Evolutionary conservation across 2,888 invertebrate genomes (phyloP).

Genomic region (Leistus spinibarbis): DNA sequence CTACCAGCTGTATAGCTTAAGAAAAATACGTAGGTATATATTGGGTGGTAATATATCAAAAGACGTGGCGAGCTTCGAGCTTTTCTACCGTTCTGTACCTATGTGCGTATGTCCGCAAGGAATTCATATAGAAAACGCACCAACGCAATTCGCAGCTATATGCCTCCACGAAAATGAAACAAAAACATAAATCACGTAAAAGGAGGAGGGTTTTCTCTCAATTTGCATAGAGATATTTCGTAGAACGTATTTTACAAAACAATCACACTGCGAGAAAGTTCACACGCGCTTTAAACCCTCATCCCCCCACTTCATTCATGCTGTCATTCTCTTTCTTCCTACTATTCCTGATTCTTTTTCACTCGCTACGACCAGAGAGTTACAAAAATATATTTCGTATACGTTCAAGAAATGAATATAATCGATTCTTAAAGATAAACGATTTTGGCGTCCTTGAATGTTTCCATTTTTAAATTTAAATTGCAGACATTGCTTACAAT

Average conservation of each 20-base stretch:
- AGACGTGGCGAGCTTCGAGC: slow-evolving; percentile 18
- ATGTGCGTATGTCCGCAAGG: not conserved
- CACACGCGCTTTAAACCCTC: not conserved
- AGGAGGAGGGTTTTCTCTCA: slow-evolving; percentile 29
- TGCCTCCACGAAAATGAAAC: slow-evolving; percentile 35
- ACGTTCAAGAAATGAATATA: not conserved
- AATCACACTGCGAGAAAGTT: slow-evolving; percentile 22
- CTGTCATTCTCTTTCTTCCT: not conserved
- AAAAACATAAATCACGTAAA: slow-evolving; percentile 36
- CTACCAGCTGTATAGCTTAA: slow-evolving; percentile 30
- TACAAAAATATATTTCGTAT: not conserved
- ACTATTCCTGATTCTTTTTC: not conserved
- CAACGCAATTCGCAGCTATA: slow-evolving; percentile 7
- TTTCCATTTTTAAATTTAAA: too few relatives aligned
- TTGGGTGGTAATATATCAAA: slow-evolving; percentile 30
- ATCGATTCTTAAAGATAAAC: not conserved
- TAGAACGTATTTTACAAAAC: slow-evolving; percentile 33
- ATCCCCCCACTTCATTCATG: slow-evolving; percentile 18
- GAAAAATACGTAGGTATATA: slow-evolving; percentile 34
- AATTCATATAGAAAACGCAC: too few relatives aligned
- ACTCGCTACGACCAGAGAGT: not conserved
- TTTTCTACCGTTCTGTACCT: not conserved
- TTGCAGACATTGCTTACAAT: too few relatives aligned
- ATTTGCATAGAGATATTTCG: slow-evolving; percentile 37
- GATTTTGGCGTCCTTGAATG: too few relatives aligned